A percentile compares a stretch with the other conserved stretches of the same genome.
Evolutionary conservation across 2,113 vertebrate species (phyloP).

Genomic region (Genyomyrus donnyi): DNA sequence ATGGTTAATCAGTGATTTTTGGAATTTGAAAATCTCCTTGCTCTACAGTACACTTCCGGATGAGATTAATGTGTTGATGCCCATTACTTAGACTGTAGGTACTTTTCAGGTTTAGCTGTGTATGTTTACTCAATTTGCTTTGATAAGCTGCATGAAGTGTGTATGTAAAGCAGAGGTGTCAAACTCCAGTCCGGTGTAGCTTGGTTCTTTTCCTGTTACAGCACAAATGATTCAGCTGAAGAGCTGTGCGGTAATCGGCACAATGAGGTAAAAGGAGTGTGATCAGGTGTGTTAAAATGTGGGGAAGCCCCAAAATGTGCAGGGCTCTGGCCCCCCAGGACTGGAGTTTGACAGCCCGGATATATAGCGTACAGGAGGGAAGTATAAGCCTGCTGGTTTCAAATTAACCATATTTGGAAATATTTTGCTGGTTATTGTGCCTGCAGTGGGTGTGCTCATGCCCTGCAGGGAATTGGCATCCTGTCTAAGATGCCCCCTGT

Average conservation of each 20-base stretch:
- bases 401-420: neutral
- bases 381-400: neutral
- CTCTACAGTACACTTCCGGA: neutral
- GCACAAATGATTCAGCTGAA: too few relatives aligned
- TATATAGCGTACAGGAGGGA: neutral
- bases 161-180: neutral
- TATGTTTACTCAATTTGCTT: neutral
- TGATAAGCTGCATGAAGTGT: neutral
- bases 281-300: too few relatives aligned
- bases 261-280: too few relatives aligned
- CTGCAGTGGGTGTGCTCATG: neutral
- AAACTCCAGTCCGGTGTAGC: too few relatives aligned
- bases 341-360: too few relatives aligned
- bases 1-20: neutral
- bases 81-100: neutral
- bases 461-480: neutral
- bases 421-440: neutral
- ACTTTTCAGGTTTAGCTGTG: neutral
- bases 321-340: too few relatives aligned
- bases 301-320: too few relatives aligned
- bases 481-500: neutral
- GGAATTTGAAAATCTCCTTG: neutral
- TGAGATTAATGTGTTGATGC: neutral
- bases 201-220: too few relatives aligned
- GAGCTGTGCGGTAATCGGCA: too few relatives aligned